Evolutionary conservation across 2,797 vertebrate species (phyloP).

Genomic region (Silurus aristotelis): DNA sequence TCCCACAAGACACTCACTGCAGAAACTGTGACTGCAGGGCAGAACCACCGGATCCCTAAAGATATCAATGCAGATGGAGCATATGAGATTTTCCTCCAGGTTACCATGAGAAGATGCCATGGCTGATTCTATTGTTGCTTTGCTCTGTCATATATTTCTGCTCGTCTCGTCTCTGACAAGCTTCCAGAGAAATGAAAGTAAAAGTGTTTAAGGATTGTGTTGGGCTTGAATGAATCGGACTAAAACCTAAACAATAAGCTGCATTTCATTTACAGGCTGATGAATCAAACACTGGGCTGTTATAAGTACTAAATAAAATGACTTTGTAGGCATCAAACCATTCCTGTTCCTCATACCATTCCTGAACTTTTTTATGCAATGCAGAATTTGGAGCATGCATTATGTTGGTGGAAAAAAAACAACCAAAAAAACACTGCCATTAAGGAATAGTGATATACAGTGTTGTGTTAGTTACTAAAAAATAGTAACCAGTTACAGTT

Average conservation of each 20-base stretch:
- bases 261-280: neutral
- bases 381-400: too few species aligned
- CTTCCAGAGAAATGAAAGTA: conserved; percentile 4
- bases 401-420: too few species aligned
- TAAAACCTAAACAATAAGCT: neutral
- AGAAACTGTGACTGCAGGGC: neutral
- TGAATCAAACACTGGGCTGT: neutral
- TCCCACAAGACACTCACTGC: neutral
- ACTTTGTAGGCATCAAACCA: too few species aligned
- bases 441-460: too few species aligned
- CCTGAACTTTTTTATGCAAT: too few species aligned
- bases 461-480: too few species aligned
- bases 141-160: fast-evolving
- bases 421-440: too few species aligned
- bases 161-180: neutral
- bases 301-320: neutral
- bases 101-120: neutral
- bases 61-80: neutral
- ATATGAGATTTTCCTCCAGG: neutral
- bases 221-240: neutral
- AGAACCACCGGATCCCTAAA: conserved; percentile 13
- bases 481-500: too few species aligned
- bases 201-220: neutral
- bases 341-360: too few species aligned
- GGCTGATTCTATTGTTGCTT: neutral